A percentile compares a stretch with the other conserved stretches of the same genome.
Conservation (phyloP, 2,797 vertebrate species). For the Ispidina picta region DNA sequence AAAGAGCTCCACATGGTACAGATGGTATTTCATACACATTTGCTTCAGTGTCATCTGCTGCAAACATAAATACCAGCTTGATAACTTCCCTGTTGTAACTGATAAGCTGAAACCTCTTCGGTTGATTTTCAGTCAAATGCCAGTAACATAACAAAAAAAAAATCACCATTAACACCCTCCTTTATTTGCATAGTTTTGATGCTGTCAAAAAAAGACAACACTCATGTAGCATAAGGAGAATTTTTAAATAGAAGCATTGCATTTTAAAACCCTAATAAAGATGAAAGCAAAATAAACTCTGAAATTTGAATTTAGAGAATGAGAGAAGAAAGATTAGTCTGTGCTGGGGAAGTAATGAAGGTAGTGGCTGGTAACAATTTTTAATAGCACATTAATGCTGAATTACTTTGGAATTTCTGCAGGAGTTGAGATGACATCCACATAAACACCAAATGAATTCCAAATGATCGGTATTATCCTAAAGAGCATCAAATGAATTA, state of each 20-base stretch:
- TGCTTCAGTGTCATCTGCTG: conserved; percentile 63
- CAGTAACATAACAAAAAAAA: conserved; percentile 65
- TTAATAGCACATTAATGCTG: conserved; percentile 76
- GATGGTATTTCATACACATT: conserved; percentile 57
- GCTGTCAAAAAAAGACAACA: conserved; percentile 63
- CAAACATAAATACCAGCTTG: conserved; percentile 51
- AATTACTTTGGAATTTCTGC: conserved; percentile 70
- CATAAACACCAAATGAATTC: conserved; percentile 76
- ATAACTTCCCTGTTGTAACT: conserved; percentile 54
- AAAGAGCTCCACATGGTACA: not conserved
- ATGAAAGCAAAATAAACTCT: conserved; percentile 71
- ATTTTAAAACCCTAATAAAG: conserved; percentile 72
- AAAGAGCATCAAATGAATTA: conserved; percentile 77
- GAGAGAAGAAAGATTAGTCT: conserved; percentile 50
- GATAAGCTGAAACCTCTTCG: conserved; percentile 52
- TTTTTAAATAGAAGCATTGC: conserved; percentile 74
- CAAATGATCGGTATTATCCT: conserved; percentile 73
- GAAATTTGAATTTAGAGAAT: conserved; percentile 63
- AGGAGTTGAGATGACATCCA: conserved; percentile 62
- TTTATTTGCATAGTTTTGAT: conserved; percentile 74
- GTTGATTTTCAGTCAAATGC: conserved; percentile 60
- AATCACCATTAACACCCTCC: conserved; percentile 53
- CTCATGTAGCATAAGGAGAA: conserved; percentile 70
- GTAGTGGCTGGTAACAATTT: conserved; percentile 71
- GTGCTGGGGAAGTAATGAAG: conserved; percentile 66